A percentile compares a stretch with the other conserved stretches of the same genome.
These are phyloP conservation scores for Gymnopithys bicolor DNA, from an alignment of 2,797 vertebrate genomes.

Conservation along the genomic window DNA sequence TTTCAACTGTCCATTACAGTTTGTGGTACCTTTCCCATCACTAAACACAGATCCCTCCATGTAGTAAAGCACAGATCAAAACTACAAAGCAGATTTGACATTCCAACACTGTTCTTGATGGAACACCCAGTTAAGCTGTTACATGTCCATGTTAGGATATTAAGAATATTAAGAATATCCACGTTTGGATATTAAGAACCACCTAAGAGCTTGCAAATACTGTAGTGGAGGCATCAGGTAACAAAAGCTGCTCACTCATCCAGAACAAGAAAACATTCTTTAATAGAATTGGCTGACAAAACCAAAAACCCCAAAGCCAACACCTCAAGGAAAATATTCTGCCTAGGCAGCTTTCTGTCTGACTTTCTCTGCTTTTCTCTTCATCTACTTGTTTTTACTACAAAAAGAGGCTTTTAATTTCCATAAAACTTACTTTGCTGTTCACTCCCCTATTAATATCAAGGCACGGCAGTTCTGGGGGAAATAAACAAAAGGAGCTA, in stretches of 20 bases:
- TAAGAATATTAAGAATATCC: too few relatives aligned
- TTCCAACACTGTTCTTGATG: not conserved
- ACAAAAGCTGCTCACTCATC: not conserved
- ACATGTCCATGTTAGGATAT: not conserved
- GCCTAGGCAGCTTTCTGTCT: not conserved
- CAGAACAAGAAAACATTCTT: not conserved
- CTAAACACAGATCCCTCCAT: not conserved
- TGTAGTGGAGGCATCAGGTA: not conserved
- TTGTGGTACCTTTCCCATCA: not conserved
- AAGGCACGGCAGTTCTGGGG: not conserved
- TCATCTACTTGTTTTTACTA: not conserved
- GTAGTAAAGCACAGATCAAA: not conserved
- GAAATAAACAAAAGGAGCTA: not conserved
- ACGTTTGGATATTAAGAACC: conserved; percentile 18
- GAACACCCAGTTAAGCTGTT: not conserved
- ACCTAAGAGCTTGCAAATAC: not conserved
- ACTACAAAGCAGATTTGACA: not conserved
- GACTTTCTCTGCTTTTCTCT: not conserved
- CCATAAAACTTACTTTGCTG: not conserved
- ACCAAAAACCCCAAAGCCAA: not conserved
- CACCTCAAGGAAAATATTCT: not conserved
- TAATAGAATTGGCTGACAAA: not conserved
- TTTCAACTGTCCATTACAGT: not conserved
- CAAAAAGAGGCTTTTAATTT: not conserved
- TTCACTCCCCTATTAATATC: not conserved